phyloP scores from a whole-genome alignment of 2,113 vertebrate species.

The Rhynchomys soricoides region DNA sequence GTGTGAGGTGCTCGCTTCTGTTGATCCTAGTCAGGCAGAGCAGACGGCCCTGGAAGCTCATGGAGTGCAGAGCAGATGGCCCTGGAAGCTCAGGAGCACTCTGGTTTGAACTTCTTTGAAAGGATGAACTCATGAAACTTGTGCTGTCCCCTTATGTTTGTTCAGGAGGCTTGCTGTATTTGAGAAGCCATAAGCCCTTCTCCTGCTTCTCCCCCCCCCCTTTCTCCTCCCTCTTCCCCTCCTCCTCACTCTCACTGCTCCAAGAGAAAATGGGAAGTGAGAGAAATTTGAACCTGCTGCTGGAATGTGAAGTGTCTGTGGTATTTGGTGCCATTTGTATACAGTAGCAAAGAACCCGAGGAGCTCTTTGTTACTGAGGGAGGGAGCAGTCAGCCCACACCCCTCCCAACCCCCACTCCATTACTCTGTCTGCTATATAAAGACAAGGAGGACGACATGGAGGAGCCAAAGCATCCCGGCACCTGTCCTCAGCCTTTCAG shows the following conservation, averaged over 20 bases:
- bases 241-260: neutral
- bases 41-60: neutral
- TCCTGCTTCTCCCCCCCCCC: neutral
- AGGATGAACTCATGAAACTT: neutral
- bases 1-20: neutral
- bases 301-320: neutral
- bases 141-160: neutral
- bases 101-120: slow-evolving; percentile 17
- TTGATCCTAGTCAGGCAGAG: neutral
- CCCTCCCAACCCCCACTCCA: neutral
- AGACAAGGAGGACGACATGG: neutral
- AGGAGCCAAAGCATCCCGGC: neutral
- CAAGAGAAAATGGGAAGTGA: neutral
- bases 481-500: neutral
- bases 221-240: fast-evolving
- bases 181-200: neutral
- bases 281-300: neutral
- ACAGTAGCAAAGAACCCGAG: neutral
- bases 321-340: neutral
- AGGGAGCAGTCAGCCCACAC: neutral
- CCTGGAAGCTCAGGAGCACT: neutral
- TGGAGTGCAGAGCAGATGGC: neutral
- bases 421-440: neutral
- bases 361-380: neutral
- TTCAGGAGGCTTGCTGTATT: neutral